phyloP scores from a whole-genome alignment of 2,797 vertebrate genomes.

The Betta splendens region DNA sequence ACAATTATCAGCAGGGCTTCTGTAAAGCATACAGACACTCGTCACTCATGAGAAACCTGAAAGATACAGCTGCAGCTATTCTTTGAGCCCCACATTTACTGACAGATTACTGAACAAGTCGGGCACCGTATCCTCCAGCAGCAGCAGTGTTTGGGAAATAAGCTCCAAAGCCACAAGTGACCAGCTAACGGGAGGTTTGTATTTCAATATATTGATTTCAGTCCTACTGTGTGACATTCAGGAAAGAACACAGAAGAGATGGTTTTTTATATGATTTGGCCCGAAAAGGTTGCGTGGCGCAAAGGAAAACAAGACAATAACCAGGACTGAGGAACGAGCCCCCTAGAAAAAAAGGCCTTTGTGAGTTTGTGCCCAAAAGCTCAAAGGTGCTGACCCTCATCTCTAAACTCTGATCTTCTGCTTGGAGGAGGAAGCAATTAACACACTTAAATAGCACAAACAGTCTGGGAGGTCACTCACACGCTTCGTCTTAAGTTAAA shows the following conservation, averaged over 20 bases:
- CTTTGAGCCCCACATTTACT: slow-evolving; percentile 15
- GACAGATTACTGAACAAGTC: slow-evolving; percentile 12
- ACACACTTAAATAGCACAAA: not conserved
- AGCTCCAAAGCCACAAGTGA: slow-evolving; percentile 5
- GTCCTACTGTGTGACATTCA: slow-evolving; percentile 9
- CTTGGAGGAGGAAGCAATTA: not conserved
- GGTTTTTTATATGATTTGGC: slow-evolving; percentile 1
- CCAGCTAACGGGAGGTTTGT: slow-evolving; percentile 5
- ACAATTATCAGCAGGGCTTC: slow-evolving; percentile 48
- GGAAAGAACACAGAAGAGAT: not conserved
- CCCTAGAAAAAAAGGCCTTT: slow-evolving; percentile 3
- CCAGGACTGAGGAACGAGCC: not conserved
- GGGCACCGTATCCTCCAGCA: slow-evolving; percentile 9
- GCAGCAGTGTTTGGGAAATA: not conserved
- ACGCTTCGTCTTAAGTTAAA: not conserved
- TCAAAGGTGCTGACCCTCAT: slow-evolving; percentile 17
- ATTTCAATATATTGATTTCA: slow-evolving; percentile 8
- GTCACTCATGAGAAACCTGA: slow-evolving; percentile 23
- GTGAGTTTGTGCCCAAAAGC: slow-evolving; percentile 8
- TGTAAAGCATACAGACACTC: slow-evolving; percentile 30
- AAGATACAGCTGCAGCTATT: slow-evolving; percentile 43
- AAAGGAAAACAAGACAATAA: not conserved
- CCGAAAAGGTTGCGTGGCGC: not conserved
- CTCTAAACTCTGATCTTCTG: slow-evolving; percentile 16
- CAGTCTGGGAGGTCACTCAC: slow-evolving; percentile 15